Conservation (phyloP, 2,888 invertebrate species). For the Leptura quadrifasciata region DNA sequence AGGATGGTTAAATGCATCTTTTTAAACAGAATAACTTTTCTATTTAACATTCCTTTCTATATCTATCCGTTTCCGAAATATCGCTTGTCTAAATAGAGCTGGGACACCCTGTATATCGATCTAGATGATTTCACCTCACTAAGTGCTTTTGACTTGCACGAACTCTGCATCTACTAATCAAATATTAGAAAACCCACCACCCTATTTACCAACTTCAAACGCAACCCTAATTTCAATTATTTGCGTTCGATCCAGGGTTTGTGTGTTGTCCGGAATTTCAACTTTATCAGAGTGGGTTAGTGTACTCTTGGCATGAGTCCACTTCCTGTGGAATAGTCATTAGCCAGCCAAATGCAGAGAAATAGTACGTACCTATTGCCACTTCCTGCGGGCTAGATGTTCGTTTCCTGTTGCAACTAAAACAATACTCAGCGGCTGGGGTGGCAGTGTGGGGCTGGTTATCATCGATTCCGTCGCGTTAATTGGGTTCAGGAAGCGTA, state of each 20-base stretch:
- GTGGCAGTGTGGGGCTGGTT: neutral
- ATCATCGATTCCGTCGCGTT: neutral
- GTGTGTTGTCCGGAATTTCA: neutral
- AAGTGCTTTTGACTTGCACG: neutral
- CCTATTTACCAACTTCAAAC: neutral
- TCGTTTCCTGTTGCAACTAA: neutral
- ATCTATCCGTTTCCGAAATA: too few species aligned
- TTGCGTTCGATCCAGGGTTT: neutral
- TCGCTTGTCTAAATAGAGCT: too few species aligned
- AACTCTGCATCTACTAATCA: neutral
- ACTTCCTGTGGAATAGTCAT: neutral
- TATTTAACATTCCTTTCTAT: too few species aligned
- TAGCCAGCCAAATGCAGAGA: conserved; percentile 3
- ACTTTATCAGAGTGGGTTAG: neutral
- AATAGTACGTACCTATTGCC: conserved; percentile 9
- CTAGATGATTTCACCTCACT: too few species aligned
- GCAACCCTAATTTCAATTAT: neutral
- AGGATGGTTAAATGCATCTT: too few species aligned
- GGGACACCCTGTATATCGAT: too few species aligned
- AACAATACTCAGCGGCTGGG: neutral
- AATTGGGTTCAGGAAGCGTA: neutral
- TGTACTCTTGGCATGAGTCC: conserved; percentile 4
- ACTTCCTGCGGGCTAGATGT: conserved; percentile 9
- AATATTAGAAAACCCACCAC: neutral
- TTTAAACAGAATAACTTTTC: too few species aligned